Percentiles rank a stretch among this genome's conserved stretches.
phyloP scores from a whole-genome alignment of 2,797 vertebrate genomes.

The Trematomus bernacchii region DNA sequence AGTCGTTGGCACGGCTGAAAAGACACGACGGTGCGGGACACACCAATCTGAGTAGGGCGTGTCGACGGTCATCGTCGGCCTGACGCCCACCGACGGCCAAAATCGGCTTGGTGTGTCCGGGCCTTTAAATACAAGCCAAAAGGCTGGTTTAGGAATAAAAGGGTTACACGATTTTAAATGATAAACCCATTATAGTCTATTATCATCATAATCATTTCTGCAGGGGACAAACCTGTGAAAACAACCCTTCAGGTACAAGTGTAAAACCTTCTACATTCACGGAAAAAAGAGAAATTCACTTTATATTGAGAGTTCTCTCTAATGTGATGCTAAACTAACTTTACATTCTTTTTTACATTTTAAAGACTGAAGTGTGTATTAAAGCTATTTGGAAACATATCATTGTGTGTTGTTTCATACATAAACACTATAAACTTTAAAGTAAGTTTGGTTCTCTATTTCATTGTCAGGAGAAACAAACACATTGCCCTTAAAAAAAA shows the following conservation, averaged over 20 bases:
- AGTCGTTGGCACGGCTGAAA: too few species aligned
- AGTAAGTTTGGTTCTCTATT: not conserved
- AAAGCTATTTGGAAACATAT: too few species aligned
- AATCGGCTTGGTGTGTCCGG: too few species aligned
- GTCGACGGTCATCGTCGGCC: too few species aligned
- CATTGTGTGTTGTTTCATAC: too few species aligned
- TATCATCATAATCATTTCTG: not conserved
- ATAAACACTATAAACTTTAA: too few species aligned
- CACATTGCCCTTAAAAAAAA: not conserved
- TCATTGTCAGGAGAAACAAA: not conserved
- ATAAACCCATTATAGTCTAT: not conserved
- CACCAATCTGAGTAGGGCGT: too few species aligned
- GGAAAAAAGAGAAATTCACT: too few species aligned
- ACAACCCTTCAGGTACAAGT: slow-evolving; percentile 13
- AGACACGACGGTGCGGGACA: too few species aligned
- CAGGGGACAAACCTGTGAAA: slow-evolving; percentile 6
- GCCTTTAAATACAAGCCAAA: not conserved
- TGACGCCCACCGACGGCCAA: too few species aligned
- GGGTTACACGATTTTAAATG: not conserved
- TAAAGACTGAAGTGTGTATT: too few species aligned
- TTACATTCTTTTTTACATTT: too few species aligned
- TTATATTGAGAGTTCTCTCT: not conserved
- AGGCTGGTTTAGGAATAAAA: not conserved
- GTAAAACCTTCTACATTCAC: not conserved
- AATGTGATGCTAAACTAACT: not conserved